Conservation (phyloP, 2,113 vertebrate species). For the Cnemophilus loriae region DNA sequence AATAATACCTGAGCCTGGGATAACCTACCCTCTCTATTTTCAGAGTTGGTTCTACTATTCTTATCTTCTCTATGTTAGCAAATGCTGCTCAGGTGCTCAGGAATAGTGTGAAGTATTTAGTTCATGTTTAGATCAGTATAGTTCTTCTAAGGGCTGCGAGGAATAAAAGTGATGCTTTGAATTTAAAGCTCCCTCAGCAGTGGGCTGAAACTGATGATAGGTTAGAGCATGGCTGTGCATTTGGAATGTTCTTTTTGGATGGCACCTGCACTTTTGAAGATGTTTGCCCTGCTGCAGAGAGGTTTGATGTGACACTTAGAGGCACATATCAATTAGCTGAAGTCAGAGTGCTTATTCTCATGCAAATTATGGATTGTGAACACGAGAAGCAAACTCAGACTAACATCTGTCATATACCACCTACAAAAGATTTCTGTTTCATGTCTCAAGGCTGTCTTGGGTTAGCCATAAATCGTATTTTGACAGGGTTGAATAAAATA, state of each 20-base stretch:
- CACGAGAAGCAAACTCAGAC: neutral
- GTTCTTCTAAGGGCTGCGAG: neutral
- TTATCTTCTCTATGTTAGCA: neutral
- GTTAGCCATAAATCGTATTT: slow-evolving; percentile 56
- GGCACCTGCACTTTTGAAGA: neutral
- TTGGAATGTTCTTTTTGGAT: neutral
- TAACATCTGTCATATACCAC: slow-evolving; percentile 51
- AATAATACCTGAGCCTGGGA: neutral
- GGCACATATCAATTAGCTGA: slow-evolving; percentile 42
- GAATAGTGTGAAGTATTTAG: neutral
- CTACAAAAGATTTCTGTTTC: slow-evolving; percentile 51
- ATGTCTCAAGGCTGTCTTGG: slow-evolving; percentile 10
- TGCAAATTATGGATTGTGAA: slow-evolving; percentile 40
- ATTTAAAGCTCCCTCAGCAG: neutral
- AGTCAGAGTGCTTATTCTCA: slow-evolving; percentile 50
- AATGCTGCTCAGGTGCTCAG: neutral
- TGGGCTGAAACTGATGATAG: neutral
- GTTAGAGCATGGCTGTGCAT: neutral
- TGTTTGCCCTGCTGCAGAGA: neutral
- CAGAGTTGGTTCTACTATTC: neutral
- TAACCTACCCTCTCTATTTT: slow-evolving; percentile 46
- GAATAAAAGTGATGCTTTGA: neutral
- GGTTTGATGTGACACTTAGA: slow-evolving; percentile 11
- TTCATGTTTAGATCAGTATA: neutral
- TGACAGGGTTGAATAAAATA: slow-evolving; percentile 65